These are phyloP conservation scores for Neria commutata DNA, from an alignment of 2,888 invertebrate species.

Conservation along the genomic window DNA sequence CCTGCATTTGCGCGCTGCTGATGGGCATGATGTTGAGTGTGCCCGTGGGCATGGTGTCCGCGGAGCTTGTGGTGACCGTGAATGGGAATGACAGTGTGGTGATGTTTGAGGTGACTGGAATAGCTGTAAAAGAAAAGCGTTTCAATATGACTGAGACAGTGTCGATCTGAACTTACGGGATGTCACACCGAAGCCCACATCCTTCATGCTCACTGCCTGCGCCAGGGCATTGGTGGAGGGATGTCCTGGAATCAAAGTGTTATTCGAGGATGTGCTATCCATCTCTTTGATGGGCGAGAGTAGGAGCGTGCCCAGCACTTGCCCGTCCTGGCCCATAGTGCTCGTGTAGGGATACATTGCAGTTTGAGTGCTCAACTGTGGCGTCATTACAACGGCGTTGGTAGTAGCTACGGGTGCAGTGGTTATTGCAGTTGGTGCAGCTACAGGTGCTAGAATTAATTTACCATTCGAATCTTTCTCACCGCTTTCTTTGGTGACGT, in stretches of 20 bases:
- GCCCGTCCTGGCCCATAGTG: constrained; percentile 58
- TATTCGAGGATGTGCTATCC: constrained; percentile 77
- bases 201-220: constrained; percentile 68
- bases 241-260: constrained; percentile 74
- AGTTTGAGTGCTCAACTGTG: constrained; percentile 66
- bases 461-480: constrained; percentile 68
- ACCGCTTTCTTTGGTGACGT: constrained; percentile 79
- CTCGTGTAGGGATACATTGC: constrained; percentile 61
- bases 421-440: constrained; percentile 33
- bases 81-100: constrained; percentile 60
- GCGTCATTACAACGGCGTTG: constrained; percentile 72
- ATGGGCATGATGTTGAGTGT: constrained; percentile 56
- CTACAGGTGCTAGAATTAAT: constrained; percentile 50
- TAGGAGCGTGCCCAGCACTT: constrained; percentile 76
- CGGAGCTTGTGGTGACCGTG: constrained; percentile 50
- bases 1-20: constrained; percentile 42
- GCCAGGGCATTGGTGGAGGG: constrained; percentile 79
- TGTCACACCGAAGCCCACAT: constrained; percentile 35
- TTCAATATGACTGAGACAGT: neutral
- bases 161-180: constrained; percentile 38
- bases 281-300: constrained; percentile 85
- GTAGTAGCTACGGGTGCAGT: constrained; percentile 60
- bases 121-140: constrained; percentile 34
- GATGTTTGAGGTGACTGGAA: constrained; percentile 48
- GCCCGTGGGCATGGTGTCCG: constrained; percentile 48